phyloP scores from a whole-genome alignment of 2,113 vertebrate species.

The Vombatus ursinus region DNA sequence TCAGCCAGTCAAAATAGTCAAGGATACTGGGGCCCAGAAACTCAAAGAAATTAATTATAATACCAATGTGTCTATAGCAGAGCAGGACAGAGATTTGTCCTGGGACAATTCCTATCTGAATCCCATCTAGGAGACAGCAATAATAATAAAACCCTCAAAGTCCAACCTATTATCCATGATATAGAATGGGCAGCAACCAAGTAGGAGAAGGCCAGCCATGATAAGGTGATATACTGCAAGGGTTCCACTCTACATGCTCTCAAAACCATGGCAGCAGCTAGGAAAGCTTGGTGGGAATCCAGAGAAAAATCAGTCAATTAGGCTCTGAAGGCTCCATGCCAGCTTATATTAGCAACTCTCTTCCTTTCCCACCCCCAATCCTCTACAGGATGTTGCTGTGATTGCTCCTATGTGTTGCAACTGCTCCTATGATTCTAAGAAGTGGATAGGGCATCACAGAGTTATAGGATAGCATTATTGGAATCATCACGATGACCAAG shows the following conservation, averaged over 20 bases:
- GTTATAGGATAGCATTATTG: background rate
- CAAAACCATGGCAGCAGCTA: background rate
- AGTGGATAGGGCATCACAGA: background rate
- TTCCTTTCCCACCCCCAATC: fast-evolving
- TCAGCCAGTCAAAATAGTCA: background rate
- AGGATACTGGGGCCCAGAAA: background rate
- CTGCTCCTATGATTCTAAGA: background rate
- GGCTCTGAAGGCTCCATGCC: background rate
- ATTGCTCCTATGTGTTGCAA: background rate
- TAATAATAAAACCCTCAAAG: background rate
- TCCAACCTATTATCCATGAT: background rate
- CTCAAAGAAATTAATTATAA: conserved; percentile 11
- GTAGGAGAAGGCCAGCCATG: background rate
- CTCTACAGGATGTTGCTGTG: background rate
- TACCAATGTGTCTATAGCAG: background rate
- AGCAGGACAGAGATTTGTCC: background rate
- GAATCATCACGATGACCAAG: background rate
- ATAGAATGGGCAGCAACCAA: background rate
- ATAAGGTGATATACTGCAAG: background rate
- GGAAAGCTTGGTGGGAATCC: background rate
- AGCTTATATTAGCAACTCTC: background rate
- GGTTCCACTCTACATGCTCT: background rate
- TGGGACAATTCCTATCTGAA: background rate
- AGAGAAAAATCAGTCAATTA: background rate
- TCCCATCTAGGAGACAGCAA: background rate